Conservation (phyloP, 2,113 vertebrate genomes). For the Euleptes europaea region DNA sequence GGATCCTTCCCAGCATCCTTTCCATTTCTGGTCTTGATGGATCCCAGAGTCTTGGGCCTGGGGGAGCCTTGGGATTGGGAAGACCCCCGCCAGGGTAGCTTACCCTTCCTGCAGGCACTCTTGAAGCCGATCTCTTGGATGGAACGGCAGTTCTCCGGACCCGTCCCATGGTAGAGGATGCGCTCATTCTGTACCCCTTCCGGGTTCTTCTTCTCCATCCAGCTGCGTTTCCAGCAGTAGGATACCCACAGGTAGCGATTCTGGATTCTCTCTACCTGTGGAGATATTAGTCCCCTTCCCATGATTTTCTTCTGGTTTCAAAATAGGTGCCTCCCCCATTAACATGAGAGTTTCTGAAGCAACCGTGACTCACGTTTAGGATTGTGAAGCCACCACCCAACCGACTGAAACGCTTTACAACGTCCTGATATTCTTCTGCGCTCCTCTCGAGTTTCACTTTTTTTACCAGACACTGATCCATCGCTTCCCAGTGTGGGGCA, state of each 20-base stretch:
- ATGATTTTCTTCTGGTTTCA: not conserved
- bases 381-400: not conserved
- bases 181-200: not conserved
- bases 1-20: not conserved
- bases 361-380: not conserved
- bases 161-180: conserved; percentile 11
- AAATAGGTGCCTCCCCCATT: not conserved
- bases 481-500: not conserved
- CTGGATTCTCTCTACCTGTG: conserved; percentile 23
- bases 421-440: not conserved
- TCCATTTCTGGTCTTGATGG: not conserved
- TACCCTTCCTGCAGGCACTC: not conserved
- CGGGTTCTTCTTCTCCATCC: conserved; percentile 28
- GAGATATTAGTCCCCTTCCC: too few relatives aligned
- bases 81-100: not conserved
- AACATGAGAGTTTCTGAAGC: not conserved
- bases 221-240: conserved; percentile 18
- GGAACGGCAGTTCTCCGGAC: not conserved
- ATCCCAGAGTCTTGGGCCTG: too few relatives aligned
- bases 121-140: conserved; percentile 17
- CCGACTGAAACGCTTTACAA: not conserved
- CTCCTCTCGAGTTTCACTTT: not conserved
- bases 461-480: not conserved
- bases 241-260: conserved; percentile 21
- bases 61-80: not conserved